phyloP scores from a whole-genome alignment of 1,140 invertebrate genomes.

The Akabosia matsudoensis region DNA sequence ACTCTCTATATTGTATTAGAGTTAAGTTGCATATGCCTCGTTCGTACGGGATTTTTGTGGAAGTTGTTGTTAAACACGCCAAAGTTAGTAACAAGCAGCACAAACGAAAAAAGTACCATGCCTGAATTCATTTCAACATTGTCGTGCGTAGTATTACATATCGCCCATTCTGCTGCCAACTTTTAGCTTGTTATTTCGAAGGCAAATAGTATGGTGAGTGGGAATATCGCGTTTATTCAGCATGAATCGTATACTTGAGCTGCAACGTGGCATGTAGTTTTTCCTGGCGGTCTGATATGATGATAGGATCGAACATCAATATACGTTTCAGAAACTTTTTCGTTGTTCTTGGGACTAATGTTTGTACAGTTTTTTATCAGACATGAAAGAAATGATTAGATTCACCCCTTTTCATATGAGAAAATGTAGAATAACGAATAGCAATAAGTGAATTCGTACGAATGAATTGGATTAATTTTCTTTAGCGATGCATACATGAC shows the following conservation, averaged over 20 bases:
- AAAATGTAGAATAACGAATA: neutral
- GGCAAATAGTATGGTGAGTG: neutral
- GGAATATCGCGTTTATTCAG: neutral
- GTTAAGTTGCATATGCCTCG: no score
- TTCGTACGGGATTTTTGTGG: no score
- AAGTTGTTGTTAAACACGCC: neutral
- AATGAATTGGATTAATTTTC: no score
- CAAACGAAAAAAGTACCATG: slow-evolving; percentile 16
- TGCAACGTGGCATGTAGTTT: neutral
- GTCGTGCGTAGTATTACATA: no score
- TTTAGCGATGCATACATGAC: no score
- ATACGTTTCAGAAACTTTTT: slow-evolving; percentile 8
- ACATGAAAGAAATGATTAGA: slow-evolving; percentile 20
- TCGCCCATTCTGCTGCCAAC: no score
- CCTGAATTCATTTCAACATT: slow-evolving; percentile 15
- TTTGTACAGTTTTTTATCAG: slow-evolving; percentile 1
- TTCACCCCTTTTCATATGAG: neutral
- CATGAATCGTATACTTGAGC: neutral
- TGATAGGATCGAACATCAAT: slow-evolving; percentile 5
- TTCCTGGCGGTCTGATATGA: neutral
- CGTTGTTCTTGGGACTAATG: slow-evolving; percentile 8
- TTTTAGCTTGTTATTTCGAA: no score
- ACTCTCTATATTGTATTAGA: no score
- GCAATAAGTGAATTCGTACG: no score
- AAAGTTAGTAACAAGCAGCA: neutral